phyloP scores from a whole-genome alignment of 1,140 invertebrate species.

The Lysiphlebus fabarum region DNA sequence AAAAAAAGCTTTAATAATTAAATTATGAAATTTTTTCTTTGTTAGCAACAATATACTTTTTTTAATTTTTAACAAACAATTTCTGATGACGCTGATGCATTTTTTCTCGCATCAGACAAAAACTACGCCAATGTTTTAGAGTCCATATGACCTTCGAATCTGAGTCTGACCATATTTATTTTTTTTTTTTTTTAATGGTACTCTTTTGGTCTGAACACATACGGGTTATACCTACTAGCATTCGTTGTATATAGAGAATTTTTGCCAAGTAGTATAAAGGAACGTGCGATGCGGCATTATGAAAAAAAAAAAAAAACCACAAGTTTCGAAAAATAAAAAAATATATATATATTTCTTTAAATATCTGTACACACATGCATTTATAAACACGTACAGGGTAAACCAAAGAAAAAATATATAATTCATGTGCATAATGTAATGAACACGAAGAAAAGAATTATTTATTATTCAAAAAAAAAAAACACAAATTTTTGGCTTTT shows the following conservation, averaged over 20 bases:
- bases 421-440: too few relatives aligned
- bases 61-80: too few relatives aligned
- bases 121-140: conserved; percentile 44
- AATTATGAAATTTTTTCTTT: neutral
- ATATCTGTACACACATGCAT: too few relatives aligned
- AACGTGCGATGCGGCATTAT: conserved; percentile 16
- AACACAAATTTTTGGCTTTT: too few relatives aligned
- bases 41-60: neutral
- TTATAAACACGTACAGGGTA: too few relatives aligned
- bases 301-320: conserved; percentile 9
- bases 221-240: conserved; percentile 5
- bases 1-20: neutral
- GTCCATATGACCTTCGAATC: conserved; percentile 45
- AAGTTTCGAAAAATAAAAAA: neutral
- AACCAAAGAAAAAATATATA: too few relatives aligned
- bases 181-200: conserved; percentile 20
- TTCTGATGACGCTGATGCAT: neutral
- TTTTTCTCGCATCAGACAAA: neutral
- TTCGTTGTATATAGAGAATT: conserved; percentile 9
- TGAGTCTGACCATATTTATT: conserved; percentile 45
- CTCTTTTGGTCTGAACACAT: conserved; percentile 19
- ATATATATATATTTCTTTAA: too few relatives aligned
- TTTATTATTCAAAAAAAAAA: too few relatives aligned
- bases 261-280: conserved; percentile 20
- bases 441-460: too few relatives aligned